A percentile compares a stretch with the other conserved stretches of the same genome.
phyloP scores from a whole-genome alignment of 2,888 invertebrate species.

The Ochropleura leucogaster region DNA sequence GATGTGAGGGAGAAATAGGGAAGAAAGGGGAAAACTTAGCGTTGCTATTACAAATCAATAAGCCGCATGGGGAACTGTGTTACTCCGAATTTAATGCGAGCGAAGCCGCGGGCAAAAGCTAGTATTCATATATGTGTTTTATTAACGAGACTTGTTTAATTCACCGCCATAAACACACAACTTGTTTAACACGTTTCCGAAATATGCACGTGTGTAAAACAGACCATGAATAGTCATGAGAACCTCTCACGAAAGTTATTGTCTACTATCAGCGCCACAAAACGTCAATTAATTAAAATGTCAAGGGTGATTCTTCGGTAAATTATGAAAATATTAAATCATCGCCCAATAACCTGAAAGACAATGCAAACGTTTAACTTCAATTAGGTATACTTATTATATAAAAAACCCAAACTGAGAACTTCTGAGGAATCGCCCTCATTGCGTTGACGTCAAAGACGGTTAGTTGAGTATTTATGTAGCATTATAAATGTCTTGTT shows the following conservation, averaged over 20 bases:
- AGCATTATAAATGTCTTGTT: constrained; percentile 10
- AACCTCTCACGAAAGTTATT: constrained; percentile 18
- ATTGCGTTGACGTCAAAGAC: constrained; percentile 16
- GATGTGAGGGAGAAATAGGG: too few species aligned
- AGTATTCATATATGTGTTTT: constrained; percentile 2
- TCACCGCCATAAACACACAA: neutral
- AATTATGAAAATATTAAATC: neutral
- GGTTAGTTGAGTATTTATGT: neutral
- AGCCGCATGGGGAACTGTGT: too few species aligned
- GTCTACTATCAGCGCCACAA: neutral
- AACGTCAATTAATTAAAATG: constrained; percentile 16
- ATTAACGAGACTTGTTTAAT: neutral
- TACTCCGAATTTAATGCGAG: neutral
- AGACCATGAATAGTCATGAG: constrained; percentile 17
- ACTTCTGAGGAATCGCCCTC: constrained; percentile 19
- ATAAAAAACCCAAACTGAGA: constrained; percentile 14
- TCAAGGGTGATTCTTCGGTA: constrained; percentile 21
- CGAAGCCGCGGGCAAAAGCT: too few species aligned
- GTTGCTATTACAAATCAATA: too few species aligned
- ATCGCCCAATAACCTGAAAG: constrained; percentile 1
- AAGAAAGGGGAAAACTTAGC: too few species aligned
- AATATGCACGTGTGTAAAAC: constrained; percentile 12
- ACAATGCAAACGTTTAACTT: constrained; percentile 19
- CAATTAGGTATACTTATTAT: constrained; percentile 21
- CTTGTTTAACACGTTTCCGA: neutral